Evolutionary conservation across 2,113 vertebrate genomes (phyloP).

Genomic region (Cinclus cinclus): DNA sequence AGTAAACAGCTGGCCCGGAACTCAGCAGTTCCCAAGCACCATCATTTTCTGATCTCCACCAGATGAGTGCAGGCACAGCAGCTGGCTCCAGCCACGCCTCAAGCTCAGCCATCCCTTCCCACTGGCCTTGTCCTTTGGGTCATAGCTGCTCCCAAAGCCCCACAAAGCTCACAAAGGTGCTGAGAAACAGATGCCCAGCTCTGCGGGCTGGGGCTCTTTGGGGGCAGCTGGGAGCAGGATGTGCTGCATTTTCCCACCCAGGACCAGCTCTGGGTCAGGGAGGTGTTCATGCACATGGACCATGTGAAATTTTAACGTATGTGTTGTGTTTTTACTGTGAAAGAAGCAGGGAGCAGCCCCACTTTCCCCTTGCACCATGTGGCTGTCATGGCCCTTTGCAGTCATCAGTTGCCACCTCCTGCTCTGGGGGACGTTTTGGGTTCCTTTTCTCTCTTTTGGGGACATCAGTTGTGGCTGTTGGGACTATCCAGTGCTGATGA

Average conservation of each 20-base stretch:
- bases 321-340: fast-evolving
- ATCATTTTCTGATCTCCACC: fast-evolving
- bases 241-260: fast-evolving
- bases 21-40: fast-evolving
- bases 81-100: fast-evolving
- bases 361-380: fast-evolving
- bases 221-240: background rate
- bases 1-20: background rate
- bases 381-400: background rate
- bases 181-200: background rate
- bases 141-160: background rate
- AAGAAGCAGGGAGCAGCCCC: background rate
- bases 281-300: fast-evolving
- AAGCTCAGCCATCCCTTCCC: background rate
- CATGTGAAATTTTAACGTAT: fast-evolving
- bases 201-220: background rate
- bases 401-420: background rate
- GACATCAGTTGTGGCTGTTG: background rate
- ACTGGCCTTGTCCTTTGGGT: background rate
- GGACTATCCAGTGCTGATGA: too few species aligned
- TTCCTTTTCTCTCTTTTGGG: background rate
- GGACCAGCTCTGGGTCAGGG: background rate
- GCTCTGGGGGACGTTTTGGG: fast-evolving
- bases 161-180: background rate
- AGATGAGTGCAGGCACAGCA: fast-evolving